Evolutionary conservation across 2,888 invertebrate genomes (phyloP), one percentile per base, ranked within the genome.

Genomic region (Macrophya alboannulata): DNA sequence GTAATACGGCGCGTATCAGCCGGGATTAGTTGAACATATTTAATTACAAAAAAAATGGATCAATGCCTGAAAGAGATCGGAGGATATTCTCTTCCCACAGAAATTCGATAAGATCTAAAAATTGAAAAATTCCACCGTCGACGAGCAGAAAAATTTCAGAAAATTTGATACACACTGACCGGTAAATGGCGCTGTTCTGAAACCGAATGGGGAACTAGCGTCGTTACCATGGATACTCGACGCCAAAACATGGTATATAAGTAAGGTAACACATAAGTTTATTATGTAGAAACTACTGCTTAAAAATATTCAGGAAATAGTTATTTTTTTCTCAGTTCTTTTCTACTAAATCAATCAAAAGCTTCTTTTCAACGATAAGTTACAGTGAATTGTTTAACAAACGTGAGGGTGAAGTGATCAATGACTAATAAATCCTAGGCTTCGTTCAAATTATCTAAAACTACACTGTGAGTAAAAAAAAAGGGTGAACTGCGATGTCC

Each of bases 201-300:
- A 62, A 51, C 10, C 43, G 31, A 51, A 37, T 43, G 21, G 8
- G 25, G 62, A 62, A 62, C 81, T 62, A 59, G 81, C 25, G 43
- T 31, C 68, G 68, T 83, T 48, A 37, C 48, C 71, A 68, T 83
- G 83, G 83, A 83, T 51, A 68, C 83, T 1, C 8, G 10, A 68
- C 25, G 68, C 68, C 31, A 48, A 83, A 83, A 71, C 83, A 68
- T 17, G 25, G 10, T 21, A 31, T 15, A 25, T 5, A 25, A 9
- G 31, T 31, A 31, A 31, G 31, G 31, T 31, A 17, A 15, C 15
- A 15, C 68, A 68, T 17, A 12, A 17, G 37, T 8, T 37, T 37
- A 37, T 17, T 8, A 8, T 31, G 12, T 12, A 8, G 17, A 8
- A 68, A 25, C 15, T 0, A 25, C 37, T 68, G 68, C 12, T 37